These are phyloP conservation scores for Nomada ruficornis DNA, from an alignment of 2,888 invertebrate genomes.

Conservation along the genomic window DNA sequence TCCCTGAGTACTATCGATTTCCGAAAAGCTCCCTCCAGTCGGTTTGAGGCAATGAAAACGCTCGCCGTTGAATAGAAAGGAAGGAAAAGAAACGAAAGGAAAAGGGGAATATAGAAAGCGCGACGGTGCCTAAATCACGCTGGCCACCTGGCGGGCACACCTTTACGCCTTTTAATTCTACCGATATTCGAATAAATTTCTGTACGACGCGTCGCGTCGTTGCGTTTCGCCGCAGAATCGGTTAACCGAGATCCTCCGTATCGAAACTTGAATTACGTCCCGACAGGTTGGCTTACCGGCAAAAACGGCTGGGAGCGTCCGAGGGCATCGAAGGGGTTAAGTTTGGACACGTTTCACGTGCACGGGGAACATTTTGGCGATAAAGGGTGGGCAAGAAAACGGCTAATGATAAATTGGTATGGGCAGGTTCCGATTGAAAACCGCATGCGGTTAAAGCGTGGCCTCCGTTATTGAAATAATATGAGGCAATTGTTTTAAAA, in stretches of 20 bases:
- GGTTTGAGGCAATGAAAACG: conserved; percentile 63
- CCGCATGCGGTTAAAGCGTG: no score
- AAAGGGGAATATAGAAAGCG: conserved; percentile 17
- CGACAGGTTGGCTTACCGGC: not conserved
- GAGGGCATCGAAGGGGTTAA: no score
- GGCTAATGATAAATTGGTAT: no score
- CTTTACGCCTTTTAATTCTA: conserved; percentile 42
- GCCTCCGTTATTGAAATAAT: no score
- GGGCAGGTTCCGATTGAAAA: no score
- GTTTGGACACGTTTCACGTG: no score
- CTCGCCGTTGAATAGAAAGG: conserved; percentile 5
- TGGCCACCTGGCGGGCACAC: conserved; percentile 14
- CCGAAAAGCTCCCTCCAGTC: conserved; percentile 59
- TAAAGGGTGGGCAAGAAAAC: no score
- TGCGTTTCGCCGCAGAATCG: not conserved
- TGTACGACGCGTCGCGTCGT: not conserved
- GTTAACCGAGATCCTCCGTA: conserved; percentile 5
- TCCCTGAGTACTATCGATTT: conserved; percentile 63
- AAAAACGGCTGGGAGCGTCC: no score
- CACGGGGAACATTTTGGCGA: no score
- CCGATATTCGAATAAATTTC: conserved; percentile 18
- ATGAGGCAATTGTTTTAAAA: no score
- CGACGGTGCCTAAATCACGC: conserved; percentile 38
- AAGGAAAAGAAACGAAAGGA: not conserved
- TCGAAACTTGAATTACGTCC: not conserved